Percentiles rank a stretch among this genome's conserved stretches.
Conservation (phyloP, 2,113 vertebrate species). For the Ellobius talpinus region DNA sequence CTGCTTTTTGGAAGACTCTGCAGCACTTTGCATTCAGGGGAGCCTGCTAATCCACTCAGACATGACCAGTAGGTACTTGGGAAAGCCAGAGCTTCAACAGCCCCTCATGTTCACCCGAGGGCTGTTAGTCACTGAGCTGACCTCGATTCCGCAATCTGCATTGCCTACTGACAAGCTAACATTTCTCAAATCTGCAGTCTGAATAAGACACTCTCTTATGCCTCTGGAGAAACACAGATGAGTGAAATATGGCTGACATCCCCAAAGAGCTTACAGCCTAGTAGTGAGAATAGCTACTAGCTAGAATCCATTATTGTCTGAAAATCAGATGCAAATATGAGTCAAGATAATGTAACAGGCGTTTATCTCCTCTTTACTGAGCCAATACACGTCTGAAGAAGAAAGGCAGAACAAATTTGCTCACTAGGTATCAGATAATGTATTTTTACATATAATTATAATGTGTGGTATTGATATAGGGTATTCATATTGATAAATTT, state of each 20-base stretch:
- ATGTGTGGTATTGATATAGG: neutral
- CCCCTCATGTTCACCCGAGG: rapidly evolving
- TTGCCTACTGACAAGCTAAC: neutral
- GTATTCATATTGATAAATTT: neutral
- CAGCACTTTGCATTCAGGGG: neutral
- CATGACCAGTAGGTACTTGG: neutral
- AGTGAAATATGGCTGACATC: neutral
- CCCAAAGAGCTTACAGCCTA: neutral
- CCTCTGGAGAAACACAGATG: neutral
- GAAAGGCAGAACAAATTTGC: neutral
- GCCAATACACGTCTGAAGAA: neutral
- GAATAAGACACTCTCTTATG: neutral
- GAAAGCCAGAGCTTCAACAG: neutral
- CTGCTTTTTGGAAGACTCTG: neutral
- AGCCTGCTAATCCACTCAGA: neutral
- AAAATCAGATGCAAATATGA: neutral
- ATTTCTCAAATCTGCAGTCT: neutral
- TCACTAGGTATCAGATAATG: no score
- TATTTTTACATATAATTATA: neutral
- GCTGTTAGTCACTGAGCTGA: neutral
- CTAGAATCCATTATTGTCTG: neutral
- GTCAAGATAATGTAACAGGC: no score
- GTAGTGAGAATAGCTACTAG: neutral
- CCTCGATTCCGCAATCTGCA: rapidly evolving
- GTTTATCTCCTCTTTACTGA: neutral